These are phyloP conservation scores for Coenobita brevimanus DNA, from an alignment of 1,140 invertebrate genomes.

Conservation along the genomic window DNA sequence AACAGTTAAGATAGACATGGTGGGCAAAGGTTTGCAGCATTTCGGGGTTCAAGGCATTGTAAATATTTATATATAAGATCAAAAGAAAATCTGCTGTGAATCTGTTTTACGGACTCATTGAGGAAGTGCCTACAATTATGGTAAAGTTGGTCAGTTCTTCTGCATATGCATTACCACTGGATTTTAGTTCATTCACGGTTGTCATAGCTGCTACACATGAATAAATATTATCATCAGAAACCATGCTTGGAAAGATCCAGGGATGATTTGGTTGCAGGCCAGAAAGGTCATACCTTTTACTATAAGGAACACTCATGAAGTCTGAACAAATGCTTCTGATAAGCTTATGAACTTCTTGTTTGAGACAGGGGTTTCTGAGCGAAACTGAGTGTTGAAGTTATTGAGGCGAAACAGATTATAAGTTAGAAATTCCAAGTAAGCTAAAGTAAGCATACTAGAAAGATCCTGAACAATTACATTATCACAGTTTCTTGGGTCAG, in stretches of 20 bases:
- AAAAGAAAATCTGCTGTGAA: slow-evolving; percentile 36
- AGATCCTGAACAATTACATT: slow-evolving; percentile 22
- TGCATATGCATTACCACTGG: not conserved
- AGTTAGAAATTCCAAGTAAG: slow-evolving; percentile 40
- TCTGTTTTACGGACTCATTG: slow-evolving; percentile 41
- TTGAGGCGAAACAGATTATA: slow-evolving; percentile 43
- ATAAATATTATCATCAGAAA: slow-evolving; percentile 29
- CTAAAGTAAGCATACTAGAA: not conserved
- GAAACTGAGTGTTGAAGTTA: slow-evolving; percentile 37
- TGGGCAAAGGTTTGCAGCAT: slow-evolving; percentile 30
- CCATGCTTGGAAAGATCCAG: not conserved
- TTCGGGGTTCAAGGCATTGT: slow-evolving; percentile 21
- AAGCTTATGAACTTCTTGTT: slow-evolving; percentile 26
- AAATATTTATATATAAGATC: slow-evolving; percentile 19
- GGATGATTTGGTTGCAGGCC: not conserved
- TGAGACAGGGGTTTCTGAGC: slow-evolving; percentile 29
- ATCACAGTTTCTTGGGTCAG: slow-evolving; percentile 18
- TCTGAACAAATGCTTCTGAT: slow-evolving; percentile 47
- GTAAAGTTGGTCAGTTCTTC: slow-evolving; percentile 13
- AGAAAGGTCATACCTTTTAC: not conserved
- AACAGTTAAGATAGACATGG: not conserved
- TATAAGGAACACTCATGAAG: not conserved
- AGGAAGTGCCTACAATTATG: slow-evolving; percentile 7
- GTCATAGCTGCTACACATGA: slow-evolving; percentile 16
- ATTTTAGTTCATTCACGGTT: slow-evolving; percentile 33